phyloP scores from a whole-genome alignment of 1,140 invertebrate genomes.

The Drosophila virilis region DNA sequence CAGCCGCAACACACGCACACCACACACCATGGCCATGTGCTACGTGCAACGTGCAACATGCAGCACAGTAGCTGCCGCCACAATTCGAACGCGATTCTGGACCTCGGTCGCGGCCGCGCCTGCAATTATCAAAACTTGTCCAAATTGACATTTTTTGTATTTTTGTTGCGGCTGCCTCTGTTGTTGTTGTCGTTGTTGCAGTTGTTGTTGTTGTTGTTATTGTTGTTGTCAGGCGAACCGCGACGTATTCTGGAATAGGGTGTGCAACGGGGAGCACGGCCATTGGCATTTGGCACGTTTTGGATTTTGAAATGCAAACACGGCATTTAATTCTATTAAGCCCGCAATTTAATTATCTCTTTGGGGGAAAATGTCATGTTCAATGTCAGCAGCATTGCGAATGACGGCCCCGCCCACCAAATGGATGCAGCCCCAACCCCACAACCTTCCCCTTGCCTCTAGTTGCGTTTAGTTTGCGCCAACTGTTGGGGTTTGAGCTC shows the following conservation, averaged over 20 bases:
- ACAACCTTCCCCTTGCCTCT: not conserved
- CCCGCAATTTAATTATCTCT: constrained; percentile 80
- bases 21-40: constrained; percentile 33
- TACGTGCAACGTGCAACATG: constrained; percentile 31
- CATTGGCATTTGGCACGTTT: constrained; percentile 69
- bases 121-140: constrained; percentile 82
- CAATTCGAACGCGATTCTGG: constrained; percentile 27
- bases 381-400: constrained; percentile 70
- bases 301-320: constrained; percentile 82
- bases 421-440: constrained; percentile 2
- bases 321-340: constrained; percentile 82
- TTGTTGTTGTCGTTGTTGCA: not conserved
- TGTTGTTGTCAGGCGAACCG: constrained; percentile 38
- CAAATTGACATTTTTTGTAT: constrained; percentile 75
- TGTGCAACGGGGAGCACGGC: constrained; percentile 26
- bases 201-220: not conserved
- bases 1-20: constrained; percentile 30
- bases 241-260: constrained; percentile 2
- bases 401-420: constrained; percentile 1
- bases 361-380: constrained; percentile 67
- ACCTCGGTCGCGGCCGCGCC: constrained; percentile 44
- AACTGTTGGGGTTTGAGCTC: not conserved
- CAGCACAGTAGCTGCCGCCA: constrained; percentile 63
- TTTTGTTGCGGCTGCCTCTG: constrained; percentile 5
- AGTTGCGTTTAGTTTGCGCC: not conserved